phyloP scores from a whole-genome alignment of 2,113 vertebrate species.

The Corydoras maculifer region DNA sequence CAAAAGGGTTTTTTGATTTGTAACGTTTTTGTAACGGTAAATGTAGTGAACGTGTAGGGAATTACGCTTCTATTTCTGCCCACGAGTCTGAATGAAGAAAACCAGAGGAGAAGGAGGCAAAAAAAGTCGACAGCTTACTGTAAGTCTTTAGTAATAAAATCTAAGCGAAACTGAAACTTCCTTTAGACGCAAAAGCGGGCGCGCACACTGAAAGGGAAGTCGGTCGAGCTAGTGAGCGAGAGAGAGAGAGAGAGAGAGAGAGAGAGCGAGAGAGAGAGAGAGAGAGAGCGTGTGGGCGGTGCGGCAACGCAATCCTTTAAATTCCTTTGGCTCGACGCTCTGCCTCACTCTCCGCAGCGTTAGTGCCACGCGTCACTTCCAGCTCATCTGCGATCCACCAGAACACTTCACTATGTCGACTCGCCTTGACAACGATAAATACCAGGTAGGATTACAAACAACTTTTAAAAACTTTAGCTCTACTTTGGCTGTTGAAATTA shows the following conservation, averaged over 20 bases:
- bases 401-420: slow-evolving; percentile 63
- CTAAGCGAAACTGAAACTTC: slow-evolving; percentile 51
- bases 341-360: neutral
- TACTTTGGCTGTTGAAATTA: no score
- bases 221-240: no score
- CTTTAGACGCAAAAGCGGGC: neutral
- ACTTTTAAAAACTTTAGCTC: no score
- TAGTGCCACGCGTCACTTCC: neutral
- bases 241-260: no score
- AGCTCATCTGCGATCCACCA: slow-evolving; percentile 19
- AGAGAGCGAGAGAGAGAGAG: no score
- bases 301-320: no score
- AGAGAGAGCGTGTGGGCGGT: no score
- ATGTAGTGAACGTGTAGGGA: no score
- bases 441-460: no score
- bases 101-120: neutral
- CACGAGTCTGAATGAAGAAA: slow-evolving; percentile 22
- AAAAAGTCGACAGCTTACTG: neutral
- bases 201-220: neutral
- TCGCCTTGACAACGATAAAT: slow-evolving; percentile 51
- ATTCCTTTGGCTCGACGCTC: neutral
- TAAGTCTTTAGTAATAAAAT: slow-evolving; percentile 6
- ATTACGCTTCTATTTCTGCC: no score
- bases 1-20: no score
- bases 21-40: no score